A percentile compares a stretch with the other conserved stretches of the same genome.
Conservation (phyloP, 2,888 invertebrate species). For the Mantis religiosa region DNA sequence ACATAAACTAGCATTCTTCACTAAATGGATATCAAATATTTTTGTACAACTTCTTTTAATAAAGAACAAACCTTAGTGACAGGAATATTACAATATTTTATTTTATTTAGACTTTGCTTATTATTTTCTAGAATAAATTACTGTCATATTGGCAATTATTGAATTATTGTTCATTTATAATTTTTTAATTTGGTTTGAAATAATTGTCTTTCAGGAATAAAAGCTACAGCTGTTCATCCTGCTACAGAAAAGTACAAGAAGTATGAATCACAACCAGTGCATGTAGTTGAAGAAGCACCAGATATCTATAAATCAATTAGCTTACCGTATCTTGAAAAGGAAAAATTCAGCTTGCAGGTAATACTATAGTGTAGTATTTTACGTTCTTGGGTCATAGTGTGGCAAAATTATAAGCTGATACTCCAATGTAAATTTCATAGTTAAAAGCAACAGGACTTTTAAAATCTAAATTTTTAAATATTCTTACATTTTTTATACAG, state of each 20-base stretch:
- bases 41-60: too few relatives aligned
- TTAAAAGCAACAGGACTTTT: too few relatives aligned
- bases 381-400: too few relatives aligned
- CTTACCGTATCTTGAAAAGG: conserved; percentile 66
- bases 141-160: conserved; percentile 80
- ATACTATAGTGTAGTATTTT: conserved; percentile 2
- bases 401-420: too few relatives aligned
- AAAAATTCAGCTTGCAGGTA: conserved; percentile 77
- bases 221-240: conserved; percentile 86
- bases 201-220: conserved; percentile 62
- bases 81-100: too few relatives aligned
- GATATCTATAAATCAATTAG: conserved; percentile 75
- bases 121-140: conserved; percentile 36
- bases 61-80: too few relatives aligned
- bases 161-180: conserved; percentile 75
- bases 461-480: too few relatives aligned
- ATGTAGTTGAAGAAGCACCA: conserved; percentile 80
- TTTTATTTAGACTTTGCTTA: too few relatives aligned
- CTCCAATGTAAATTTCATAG: too few relatives aligned
- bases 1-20: too few relatives aligned
- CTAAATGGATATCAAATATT: too few relatives aligned
- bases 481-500: too few relatives aligned
- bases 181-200: conserved; percentile 60
- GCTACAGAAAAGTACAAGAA: conserved; percentile 90
- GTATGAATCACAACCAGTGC: conserved; percentile 68